Conservation (phyloP, 2,797 vertebrate species). For the Lycodopsis pacificus region DNA sequence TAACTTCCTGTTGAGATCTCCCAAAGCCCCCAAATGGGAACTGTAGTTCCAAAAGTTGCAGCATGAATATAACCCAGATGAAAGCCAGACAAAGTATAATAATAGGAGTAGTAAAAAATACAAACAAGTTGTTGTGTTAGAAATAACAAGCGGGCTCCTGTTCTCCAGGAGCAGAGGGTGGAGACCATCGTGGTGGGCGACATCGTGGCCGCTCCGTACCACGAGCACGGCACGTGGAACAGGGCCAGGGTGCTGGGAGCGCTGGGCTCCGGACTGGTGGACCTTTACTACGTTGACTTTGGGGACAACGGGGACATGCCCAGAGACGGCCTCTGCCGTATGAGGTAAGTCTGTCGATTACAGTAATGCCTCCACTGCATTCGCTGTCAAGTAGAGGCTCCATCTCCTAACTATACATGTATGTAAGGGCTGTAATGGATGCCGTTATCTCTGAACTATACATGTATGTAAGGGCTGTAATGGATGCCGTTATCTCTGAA, state of each 20-base stretch:
- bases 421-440: too few species aligned
- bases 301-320: conserved; percentile 89
- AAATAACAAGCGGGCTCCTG: conserved; percentile 1
- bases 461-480: too few species aligned
- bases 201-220: conserved; percentile 90
- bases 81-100: not conserved
- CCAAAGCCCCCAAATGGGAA: not conserved
- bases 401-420: too few species aligned
- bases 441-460: too few species aligned
- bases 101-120: not conserved
- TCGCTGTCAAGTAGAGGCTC: too few species aligned
- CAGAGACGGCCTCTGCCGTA: conserved; percentile 78
- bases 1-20: not conserved
- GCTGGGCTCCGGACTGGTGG: conserved; percentile 83
- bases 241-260: conserved; percentile 87
- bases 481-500: too few species aligned
- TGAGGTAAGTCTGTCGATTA: conserved; percentile 82
- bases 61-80: not conserved
- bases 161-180: conserved; percentile 82
- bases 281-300: conserved; percentile 92
- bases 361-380: not conserved
- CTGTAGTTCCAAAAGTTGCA: not conserved
- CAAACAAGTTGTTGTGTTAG: not conserved
- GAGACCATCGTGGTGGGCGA: conserved; percentile 83
- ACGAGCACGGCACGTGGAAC: conserved; percentile 85